These are phyloP conservation scores for Pogona vitticeps DNA, from an alignment of 2,113 vertebrate species.

Conservation along the genomic window DNA sequence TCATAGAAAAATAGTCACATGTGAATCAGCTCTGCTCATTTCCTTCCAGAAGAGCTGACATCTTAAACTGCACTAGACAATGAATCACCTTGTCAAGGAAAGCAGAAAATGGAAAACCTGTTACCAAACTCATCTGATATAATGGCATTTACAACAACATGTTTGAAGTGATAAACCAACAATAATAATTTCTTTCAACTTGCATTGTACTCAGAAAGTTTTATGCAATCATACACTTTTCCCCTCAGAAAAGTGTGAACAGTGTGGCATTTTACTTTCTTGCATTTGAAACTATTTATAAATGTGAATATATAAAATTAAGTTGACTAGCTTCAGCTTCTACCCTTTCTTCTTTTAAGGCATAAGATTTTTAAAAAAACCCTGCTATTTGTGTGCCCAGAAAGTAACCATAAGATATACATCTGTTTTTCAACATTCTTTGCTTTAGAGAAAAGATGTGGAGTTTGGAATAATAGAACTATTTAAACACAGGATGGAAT, in stretches of 20 bases:
- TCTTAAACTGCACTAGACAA: conserved; percentile 76
- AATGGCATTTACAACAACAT: conserved; percentile 78
- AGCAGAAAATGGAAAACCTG: conserved; percentile 76
- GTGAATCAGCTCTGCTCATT: conserved; percentile 69
- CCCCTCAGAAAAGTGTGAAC: conserved; percentile 60
- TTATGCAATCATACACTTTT: conserved; percentile 66
- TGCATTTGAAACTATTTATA: conserved; percentile 59
- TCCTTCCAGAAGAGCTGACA: conserved; percentile 73
- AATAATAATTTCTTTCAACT: conserved; percentile 77
- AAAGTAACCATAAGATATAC: neutral
- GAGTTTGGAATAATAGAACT: neutral
- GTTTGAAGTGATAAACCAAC: conserved; percentile 75
- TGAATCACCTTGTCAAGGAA: conserved; percentile 81
- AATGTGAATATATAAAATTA: conserved; percentile 60
- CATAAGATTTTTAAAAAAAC: neutral
- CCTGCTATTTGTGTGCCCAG: too few species aligned
- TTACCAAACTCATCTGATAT: conserved; percentile 78
- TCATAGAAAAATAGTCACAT: conserved; percentile 70
- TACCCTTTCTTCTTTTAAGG: conserved; percentile 12
- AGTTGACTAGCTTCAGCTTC: conserved; percentile 24
- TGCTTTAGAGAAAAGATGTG: neutral
- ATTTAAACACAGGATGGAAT: conserved; percentile 8
- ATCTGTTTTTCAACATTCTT: neutral
- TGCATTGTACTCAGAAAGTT: conserved; percentile 73
- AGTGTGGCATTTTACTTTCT: conserved; percentile 65